Base-by-base conservation (phyloP, 2,113 vertebrate genomes). In the Neopipo cinnamomea region DNA sequence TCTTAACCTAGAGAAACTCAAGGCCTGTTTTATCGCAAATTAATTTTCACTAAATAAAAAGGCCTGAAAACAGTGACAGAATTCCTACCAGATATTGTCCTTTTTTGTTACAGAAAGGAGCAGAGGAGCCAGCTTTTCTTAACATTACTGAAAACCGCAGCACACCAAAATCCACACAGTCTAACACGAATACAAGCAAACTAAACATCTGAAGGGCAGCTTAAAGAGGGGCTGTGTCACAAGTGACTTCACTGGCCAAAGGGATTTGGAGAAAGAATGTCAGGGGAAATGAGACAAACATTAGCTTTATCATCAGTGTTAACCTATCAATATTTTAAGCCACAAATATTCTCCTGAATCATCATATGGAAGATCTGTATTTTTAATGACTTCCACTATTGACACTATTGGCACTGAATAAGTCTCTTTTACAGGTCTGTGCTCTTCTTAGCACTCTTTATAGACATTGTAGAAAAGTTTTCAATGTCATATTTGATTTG, bases 401-500 rank as follows among this genome's bases (percentile, higher is more conserved):
- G 46, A 70, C 66, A 87, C n/a, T n/a, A n/a, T n/a, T n/a, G n/a
- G 44, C 49, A 47, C 44, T 46, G 59, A 96, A 87, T 58, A 92
- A 75, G 22, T 27, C 50, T 65, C 49, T 89, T 61, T 95, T 61
- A 33, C 50, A 46, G 88, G 44, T 42, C 49, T 80, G 9, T 93
- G 30, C 44, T 94, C n/a, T 66, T 78, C 42, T 73, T 74, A 41
- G 16, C 18, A 7, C 6, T 85, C 56, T 85, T 86, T 78, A 39
- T 62, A 85, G 46, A 35, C 24, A 27, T 74, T 73, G 68, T 37
- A 42, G 31, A 66, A 81, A 93, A 94, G 25, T 88, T 91, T 91
- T 47, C 95, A 85, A 94, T 91, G 46, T 93, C 85, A 44, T 82
- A 93, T 88, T 70, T 92, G 31, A 72, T 71, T 74, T 66, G 55